Base-by-base conservation (phyloP, 2,113 vertebrate species). In the Strix aluco region DNA sequence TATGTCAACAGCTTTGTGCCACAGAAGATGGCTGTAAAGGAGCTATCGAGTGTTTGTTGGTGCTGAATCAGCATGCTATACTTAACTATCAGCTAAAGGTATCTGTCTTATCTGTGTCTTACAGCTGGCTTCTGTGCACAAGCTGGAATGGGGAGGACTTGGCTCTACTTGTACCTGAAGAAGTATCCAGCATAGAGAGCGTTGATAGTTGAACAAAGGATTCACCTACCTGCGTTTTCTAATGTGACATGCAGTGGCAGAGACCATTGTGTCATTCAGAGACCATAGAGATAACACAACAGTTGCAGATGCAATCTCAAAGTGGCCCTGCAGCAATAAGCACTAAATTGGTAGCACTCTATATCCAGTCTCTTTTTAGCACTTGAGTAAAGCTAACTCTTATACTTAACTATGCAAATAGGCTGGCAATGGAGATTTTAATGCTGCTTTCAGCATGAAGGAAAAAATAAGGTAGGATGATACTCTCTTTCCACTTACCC, bases 141-240 rank as follows among this genome's bases (percentile, higher is more conserved):
- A 94, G 70, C 69, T 92, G 96, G 97, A 94, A 89, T 2, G 86
- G 92, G n/a, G 96, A 96, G 38, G 95, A 97, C 92, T 95, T 96
- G 58, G 83, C 86, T 44, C 66, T 96, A 52, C 97, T 98, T 19
- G 63, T 93, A 65, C 96, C 97, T 40, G 98, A 98, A 81, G 98
- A 98, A 81, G 97, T 97, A 27, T 88, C 96, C 54, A 94, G 81
- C 62, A 96, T 97, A 69, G 98, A 97, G 22, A 88, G 95, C 4
- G 4, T 18, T 29, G 94, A 96, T 14, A 79, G 93, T 54, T 97
- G 92, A 98, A 66, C 29, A 63, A 54, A 89, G 34, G 47, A 81
- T 92, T 44, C 49, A 44, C 7, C 18, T 66, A 44, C 18, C 8
- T 5, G 10, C 12, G 14, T 78, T 81, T 86, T 84, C 79, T 90